Evolutionary conservation across 2,888 invertebrate species (phyloP).

Genomic region (Watsonalla binaria): DNA sequence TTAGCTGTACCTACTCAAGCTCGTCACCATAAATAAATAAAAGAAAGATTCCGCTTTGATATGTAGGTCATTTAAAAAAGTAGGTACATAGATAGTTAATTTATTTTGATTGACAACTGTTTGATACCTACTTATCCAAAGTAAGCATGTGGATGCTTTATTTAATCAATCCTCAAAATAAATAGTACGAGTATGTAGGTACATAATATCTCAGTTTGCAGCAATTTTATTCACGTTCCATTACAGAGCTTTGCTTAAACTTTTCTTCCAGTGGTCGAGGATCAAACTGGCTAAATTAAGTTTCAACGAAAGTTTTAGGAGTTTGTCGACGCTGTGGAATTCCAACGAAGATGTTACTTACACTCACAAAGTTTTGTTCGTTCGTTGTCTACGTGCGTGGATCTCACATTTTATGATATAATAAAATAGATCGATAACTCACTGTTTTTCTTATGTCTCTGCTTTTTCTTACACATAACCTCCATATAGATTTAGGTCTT

Average conservation of each 20-base stretch:
- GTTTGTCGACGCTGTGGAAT: conserved; percentile 35
- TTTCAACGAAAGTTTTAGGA: conserved; percentile 39
- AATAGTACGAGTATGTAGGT: no score
- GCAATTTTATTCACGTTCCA: conserved; percentile 33
- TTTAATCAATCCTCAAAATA: neutral
- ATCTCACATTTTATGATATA: conserved; percentile 1
- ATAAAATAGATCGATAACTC: neutral
- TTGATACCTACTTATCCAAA: no score
- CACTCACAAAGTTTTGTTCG: conserved; percentile 19
- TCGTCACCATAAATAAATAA: no score
- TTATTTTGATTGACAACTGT: no score
- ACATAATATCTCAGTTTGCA: conserved; percentile 12
- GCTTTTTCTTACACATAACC: no score
- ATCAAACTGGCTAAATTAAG: conserved; percentile 48
- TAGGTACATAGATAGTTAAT: no score
- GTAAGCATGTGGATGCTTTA: neutral
- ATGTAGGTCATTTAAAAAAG: no score
- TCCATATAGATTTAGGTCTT: no score
- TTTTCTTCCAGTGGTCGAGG: conserved; percentile 37
- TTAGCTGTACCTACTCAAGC: no score
- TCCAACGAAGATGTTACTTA: conserved; percentile 33
- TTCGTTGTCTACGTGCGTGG: conserved; percentile 20
- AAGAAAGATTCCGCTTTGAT: no score
- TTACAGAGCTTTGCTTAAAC: conserved; percentile 35
- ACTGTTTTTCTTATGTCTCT: conserved; percentile 4